Evolutionary conservation across 2,888 invertebrate genomes (phyloP).

Genomic region (Cheilosia urbana): DNA sequence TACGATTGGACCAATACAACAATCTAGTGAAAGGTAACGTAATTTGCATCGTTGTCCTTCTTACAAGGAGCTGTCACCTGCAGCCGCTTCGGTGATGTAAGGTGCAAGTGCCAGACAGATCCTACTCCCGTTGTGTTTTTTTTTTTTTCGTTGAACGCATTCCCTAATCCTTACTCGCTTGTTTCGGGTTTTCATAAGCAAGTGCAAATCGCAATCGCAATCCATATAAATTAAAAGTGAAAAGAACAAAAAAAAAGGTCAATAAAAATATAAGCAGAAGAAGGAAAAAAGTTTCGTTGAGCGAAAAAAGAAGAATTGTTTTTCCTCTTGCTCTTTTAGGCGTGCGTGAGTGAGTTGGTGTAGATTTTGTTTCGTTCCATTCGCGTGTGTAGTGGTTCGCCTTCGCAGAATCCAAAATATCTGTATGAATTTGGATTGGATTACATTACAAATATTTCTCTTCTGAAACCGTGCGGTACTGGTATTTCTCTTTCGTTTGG

Average conservation of each 20-base stretch:
- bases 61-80: conserved; percentile 57
- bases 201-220: conserved; percentile 31
- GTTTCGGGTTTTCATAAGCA: neutral
- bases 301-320: conserved; percentile 24
- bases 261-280: conserved; percentile 14
- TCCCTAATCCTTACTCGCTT: no score
- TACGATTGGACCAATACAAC: neutral
- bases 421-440: conserved; percentile 28
- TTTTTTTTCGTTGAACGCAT: neutral
- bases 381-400: conserved; percentile 20
- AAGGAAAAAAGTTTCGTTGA: conserved; percentile 29
- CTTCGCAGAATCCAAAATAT: conserved; percentile 21
- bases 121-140: conserved; percentile 38
- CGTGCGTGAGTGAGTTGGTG: conserved; percentile 30
- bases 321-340: conserved; percentile 51
- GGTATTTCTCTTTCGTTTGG: conserved; percentile 9
- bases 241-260: conserved; percentile 38
- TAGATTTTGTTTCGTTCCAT: conserved; percentile 38
- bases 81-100: conserved; percentile 69
- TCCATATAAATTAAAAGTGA: conserved; percentile 39
- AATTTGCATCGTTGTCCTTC: conserved; percentile 21
- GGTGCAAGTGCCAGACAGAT: conserved; percentile 58
- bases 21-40: conserved; percentile 48
- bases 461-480: conserved; percentile 21
- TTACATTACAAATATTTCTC: conserved; percentile 39